Conservation (phyloP, 2,113 vertebrate species). For the Mugil cephalus region DNA sequence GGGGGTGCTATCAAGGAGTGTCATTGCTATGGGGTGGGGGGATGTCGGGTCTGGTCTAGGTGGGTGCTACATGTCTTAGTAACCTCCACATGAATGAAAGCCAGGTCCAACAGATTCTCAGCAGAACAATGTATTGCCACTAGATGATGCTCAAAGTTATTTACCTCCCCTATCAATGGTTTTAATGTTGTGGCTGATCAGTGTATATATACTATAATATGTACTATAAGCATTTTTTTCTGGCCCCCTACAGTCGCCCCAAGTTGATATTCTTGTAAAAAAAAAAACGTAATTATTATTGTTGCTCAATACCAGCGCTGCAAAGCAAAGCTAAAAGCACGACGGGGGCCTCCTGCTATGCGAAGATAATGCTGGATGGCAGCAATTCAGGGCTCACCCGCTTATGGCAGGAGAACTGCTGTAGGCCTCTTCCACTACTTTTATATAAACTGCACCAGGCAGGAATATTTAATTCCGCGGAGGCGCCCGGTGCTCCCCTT, state of each 20-base stretch:
- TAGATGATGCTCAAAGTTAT: too few species aligned
- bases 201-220: neutral
- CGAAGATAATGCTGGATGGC: constrained; percentile 67
- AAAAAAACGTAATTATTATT: constrained; percentile 17
- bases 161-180: too few species aligned
- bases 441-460: constrained; percentile 34
- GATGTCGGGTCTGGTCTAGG: too few species aligned
- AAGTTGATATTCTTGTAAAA: constrained; percentile 16
- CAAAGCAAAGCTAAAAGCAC: constrained; percentile 19
- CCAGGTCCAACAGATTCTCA: too few species aligned
- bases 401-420: constrained; percentile 31
- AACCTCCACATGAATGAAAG: too few species aligned
- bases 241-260: constrained; percentile 3
- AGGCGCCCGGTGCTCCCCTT: neutral
- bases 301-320: neutral
- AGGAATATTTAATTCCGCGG: constrained; percentile 46
- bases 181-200: neutral
- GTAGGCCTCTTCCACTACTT: constrained; percentile 27
- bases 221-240: neutral
- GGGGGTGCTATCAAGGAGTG: too few species aligned
- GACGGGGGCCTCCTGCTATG: constrained; percentile 37
- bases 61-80: too few species aligned
- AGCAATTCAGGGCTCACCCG: constrained; percentile 54
- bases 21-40: too few species aligned
- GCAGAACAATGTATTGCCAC: too few species aligned